phyloP scores from a whole-genome alignment of 2,113 vertebrate genomes.

The Dendropsophus ebraccatus region DNA sequence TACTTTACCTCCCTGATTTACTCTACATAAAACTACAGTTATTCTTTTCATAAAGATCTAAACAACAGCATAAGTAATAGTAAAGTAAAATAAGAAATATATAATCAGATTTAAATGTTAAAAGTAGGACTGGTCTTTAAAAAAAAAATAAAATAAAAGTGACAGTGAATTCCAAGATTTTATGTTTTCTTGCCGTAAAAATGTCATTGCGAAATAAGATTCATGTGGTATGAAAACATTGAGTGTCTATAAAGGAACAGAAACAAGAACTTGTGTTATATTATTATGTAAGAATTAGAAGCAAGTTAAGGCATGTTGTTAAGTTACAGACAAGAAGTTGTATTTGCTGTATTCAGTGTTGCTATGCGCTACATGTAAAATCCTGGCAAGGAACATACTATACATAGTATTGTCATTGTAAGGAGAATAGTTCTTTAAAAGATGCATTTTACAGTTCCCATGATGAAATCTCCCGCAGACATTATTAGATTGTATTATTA shows the following conservation, averaged over 20 bases:
- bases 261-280: not conserved
- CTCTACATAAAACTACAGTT: not conserved
- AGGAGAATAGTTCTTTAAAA: not conserved
- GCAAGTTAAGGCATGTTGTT: constrained; percentile 6
- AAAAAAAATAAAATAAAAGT: no score
- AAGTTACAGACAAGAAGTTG: not conserved
- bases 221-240: not conserved
- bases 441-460: not conserved
- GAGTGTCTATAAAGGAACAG: not conserved
- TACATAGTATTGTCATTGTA: not conserved
- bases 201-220: not conserved
- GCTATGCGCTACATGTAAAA: not conserved
- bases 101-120: not conserved
- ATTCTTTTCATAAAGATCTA: not conserved
- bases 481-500: no score
- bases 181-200: no score
- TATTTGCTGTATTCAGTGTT: not conserved
- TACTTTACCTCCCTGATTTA: not conserved
- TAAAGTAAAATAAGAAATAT: not conserved
- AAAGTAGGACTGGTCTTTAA: not conserved
- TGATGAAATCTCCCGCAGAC: not conserved
- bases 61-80: not conserved
- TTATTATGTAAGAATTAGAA: not conserved
- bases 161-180: not conserved
- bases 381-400: not conserved